Evolutionary conservation across 2,888 invertebrate species (phyloP).

Genomic region (Euclidia mi): DNA sequence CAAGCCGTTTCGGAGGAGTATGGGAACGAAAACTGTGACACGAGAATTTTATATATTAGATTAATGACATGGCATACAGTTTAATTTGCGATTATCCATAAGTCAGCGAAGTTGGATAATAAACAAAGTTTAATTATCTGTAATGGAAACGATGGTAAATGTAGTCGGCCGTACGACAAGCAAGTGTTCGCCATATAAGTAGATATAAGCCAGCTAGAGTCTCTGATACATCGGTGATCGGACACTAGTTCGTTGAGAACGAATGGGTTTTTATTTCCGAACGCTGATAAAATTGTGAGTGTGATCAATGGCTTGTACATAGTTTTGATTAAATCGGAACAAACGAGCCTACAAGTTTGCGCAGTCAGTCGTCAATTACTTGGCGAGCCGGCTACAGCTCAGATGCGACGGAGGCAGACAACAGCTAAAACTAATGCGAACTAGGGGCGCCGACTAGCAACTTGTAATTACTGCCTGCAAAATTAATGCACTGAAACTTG

Average conservation of each 20-base stretch:
- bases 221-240: constrained; percentile 20
- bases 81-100: constrained; percentile 56
- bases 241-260: constrained; percentile 29
- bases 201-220: constrained; percentile 40
- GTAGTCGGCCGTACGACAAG: constrained; percentile 33
- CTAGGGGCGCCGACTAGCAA: constrained; percentile 82
- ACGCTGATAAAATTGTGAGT: constrained; percentile 31
- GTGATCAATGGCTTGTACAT: constrained; percentile 44
- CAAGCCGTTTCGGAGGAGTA: no score
- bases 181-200: constrained; percentile 47
- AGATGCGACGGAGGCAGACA: constrained; percentile 76
- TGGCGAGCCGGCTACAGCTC: constrained; percentile 70
- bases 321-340: constrained; percentile 80
- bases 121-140: constrained; percentile 55
- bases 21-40: no score
- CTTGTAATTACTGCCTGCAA: constrained; percentile 89
- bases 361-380: constrained; percentile 80
- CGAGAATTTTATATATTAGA: no score
- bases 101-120: constrained; percentile 47
- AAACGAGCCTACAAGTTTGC: constrained; percentile 79
- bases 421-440: constrained; percentile 85
- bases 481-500: constrained; percentile 88
- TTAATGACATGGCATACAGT: constrained; percentile 51
- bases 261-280: constrained; percentile 37
- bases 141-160: constrained; percentile 47